These are phyloP conservation scores for Drosophila testacea DNA, from an alignment of 2,888 invertebrate species.

Conservation along the genomic window DNA sequence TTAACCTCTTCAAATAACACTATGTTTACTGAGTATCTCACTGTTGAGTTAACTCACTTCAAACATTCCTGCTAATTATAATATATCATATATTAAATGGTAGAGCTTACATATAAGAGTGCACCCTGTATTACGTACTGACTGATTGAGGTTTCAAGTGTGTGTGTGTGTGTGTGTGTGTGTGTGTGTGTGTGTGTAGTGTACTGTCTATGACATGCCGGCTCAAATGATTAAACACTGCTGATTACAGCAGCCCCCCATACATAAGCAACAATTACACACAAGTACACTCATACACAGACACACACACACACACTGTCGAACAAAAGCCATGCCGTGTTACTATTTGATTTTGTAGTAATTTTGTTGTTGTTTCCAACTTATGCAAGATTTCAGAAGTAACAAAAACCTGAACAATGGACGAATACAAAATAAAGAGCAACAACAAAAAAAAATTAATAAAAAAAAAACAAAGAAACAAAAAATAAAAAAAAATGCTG, in stretches of 20 bases:
- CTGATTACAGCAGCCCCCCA: constrained; percentile 52
- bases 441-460: not conserved
- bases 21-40: not conserved
- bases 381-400: constrained; percentile 58
- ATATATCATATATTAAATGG: not conserved
- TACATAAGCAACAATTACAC: constrained; percentile 19
- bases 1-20: too few species aligned
- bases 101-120: constrained; percentile 3
- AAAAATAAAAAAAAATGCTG: constrained; percentile 42
- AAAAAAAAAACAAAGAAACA: constrained; percentile 11
- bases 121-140: constrained; percentile 28
- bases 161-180: not conserved
- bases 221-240: constrained; percentile 44
- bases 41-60: not conserved
- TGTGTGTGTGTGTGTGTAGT: constrained; percentile 13
- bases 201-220: constrained; percentile 30
- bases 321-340: constrained; percentile 24
- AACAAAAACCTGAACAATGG: constrained; percentile 54
- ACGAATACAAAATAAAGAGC: constrained; percentile 26
- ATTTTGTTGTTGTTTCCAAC: constrained; percentile 29
- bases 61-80: not conserved
- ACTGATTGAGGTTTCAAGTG: constrained; percentile 24
- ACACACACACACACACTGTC: not conserved
- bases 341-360: constrained; percentile 37
- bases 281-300: constrained; percentile 1